Evolutionary conservation across 1,140 invertebrate genomes (phyloP), one percentile per base, ranked within the genome.

Genomic region (Ceratitis capitata): DNA sequence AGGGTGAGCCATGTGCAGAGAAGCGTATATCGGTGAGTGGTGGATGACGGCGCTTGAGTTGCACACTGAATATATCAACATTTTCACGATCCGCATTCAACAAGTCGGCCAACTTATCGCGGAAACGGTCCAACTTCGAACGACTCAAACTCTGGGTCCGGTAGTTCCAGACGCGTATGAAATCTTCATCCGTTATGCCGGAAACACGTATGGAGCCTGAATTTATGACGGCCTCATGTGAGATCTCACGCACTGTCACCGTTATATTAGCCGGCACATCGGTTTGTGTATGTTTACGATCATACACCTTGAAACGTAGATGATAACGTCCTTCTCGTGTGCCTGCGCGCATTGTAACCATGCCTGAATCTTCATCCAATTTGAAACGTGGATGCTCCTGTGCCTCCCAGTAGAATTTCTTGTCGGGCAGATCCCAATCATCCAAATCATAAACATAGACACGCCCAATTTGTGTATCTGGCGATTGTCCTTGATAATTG

Each of bases 351-450:
- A 99, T 99, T 61, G 95, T 97, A 85, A 99, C 97, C 96, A 98
- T 98, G 4, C 98, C 98, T 0, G 97, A 96, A 89, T 98, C 96
- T 89, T 97, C 95, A 91, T 98, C 96, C 7, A 99, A 92, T 84
- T 95, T 96, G 90, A 98, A 98, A 87, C 96, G 94, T 4, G 96
- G 95, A 92, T 97, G 95, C 89, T 97, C 97, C 78, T 94, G 92
- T 64, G 94, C 94, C 89, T 97, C 96, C 97, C 97, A 98, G 88
- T 97, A 98, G 93, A 99, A 99, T 89, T 97, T 98, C 91, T 99
- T 99, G 91, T 99, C 98, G 0, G 97, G 96, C 86, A 98, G 92
- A 93, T 99, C 98, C 98, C 98, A 99, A 91, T 99, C 98, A 92
- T 99, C 98, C 61, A 98, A 92, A 93, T 99, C 98, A 91, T 98